Base-by-base conservation (phyloP, 2,888 invertebrate genomes). In the Standfussiana lucernea region DNA sequence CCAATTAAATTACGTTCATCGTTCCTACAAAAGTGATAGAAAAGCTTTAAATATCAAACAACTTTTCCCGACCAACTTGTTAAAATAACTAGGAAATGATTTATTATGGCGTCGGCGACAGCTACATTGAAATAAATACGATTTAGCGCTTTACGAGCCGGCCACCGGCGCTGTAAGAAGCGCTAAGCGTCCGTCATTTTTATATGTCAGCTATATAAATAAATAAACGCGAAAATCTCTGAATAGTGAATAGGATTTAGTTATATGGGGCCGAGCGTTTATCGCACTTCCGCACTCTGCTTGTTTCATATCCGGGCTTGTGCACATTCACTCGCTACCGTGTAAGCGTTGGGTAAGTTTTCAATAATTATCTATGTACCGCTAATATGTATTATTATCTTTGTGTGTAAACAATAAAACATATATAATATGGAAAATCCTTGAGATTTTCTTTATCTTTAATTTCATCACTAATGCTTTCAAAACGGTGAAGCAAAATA, bases 61-160 rank as follows among this genome's bases (percentile, higher is more conserved):
- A 75, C 15, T 72, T 83, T 86, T 75, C 62, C 77, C 76, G 62
- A 69, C 73, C 21, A 74, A 77, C 66, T 74, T 80, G 83, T 87
- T 80, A 82, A 77, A 84, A 84, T 68, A 80, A 78, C 66, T 81
- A 74, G 74, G 53, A 76, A 86, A 75, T 86, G 75, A 86, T 86
- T 86, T 88, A 86, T 75, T 69, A 82, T 47, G 69, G 68, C 64
- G 76, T 77, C 45, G 71, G 56, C 79, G 61, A 82, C 77, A 59
- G 78, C 35, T 84, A 79, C 47, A 75, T 73, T 68, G 79, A 82
- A 76, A 79, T 86, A 82, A 88, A 86, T 86, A 67, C 69, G 75
- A 81, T 81, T 86, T 75, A 71, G 71, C 66, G 76, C 72, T 73
- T 83, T 83, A 79, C 37, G 45, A 56, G 61, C 50, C 37, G 72